Conservation (phyloP, 2,888 invertebrate genomes). For the Drosophila subquinaria region DNA sequence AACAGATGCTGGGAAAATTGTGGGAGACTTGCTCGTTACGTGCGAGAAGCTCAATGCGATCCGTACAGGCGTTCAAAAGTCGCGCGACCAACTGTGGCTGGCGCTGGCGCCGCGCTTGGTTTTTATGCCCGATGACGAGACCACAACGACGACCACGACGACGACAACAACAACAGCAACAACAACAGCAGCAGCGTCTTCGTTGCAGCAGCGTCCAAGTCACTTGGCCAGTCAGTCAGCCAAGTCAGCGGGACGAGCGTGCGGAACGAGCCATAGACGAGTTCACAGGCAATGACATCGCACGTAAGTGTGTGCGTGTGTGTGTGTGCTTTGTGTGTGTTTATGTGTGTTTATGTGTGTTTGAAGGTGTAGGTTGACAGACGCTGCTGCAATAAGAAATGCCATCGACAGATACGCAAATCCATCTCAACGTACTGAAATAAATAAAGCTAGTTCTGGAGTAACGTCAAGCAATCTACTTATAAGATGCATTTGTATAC, state of each 20-base stretch:
- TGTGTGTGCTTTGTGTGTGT: not conserved
- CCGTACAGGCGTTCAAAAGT: slow-evolving; percentile 71
- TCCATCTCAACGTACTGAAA: slow-evolving; percentile 1
- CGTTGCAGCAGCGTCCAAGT: slow-evolving; percentile 73
- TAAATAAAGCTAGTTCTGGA: slow-evolving; percentile 19
- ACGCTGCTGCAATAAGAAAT: slow-evolving; percentile 40
- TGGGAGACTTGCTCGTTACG: slow-evolving; percentile 43
- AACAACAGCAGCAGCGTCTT: slow-evolving; percentile 55
- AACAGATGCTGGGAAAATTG: slow-evolving; percentile 51
- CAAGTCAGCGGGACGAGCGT: slow-evolving; percentile 57
- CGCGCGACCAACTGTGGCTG: slow-evolving; percentile 83
- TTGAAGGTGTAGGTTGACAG: slow-evolving; percentile 76
- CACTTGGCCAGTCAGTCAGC: slow-evolving; percentile 73
- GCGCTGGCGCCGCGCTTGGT: slow-evolving; percentile 79
- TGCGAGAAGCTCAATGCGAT: slow-evolving; percentile 32
- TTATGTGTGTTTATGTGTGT: slow-evolving; percentile 13
- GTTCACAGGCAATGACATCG: slow-evolving; percentile 70
- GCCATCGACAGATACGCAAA: slow-evolving; percentile 12
- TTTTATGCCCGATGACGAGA: slow-evolving; percentile 79
- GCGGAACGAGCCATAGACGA: slow-evolving; percentile 60
- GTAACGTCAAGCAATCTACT: not conserved
- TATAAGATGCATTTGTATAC: slow-evolving; percentile 2
- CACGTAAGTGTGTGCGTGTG: slow-evolving; percentile 30
- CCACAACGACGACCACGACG: slow-evolving; percentile 21
- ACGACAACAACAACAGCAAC: slow-evolving; percentile 24